These are phyloP conservation scores for Hymenopus coronatus DNA, from an alignment of 2,888 invertebrate genomes.

Conservation along the genomic window DNA sequence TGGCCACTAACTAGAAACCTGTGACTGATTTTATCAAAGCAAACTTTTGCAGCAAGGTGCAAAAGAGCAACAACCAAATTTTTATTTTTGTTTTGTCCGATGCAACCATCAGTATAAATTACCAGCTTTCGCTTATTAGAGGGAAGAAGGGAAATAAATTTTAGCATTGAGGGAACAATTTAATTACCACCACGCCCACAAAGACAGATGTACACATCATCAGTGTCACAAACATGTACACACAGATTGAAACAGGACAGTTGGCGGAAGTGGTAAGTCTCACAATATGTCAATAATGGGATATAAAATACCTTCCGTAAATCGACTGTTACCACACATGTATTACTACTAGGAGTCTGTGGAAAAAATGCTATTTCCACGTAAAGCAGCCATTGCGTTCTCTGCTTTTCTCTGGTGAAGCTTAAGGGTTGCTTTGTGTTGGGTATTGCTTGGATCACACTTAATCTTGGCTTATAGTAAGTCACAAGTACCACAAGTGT, in stretches of 20 bases:
- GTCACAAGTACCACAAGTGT: background rate
- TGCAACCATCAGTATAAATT: background rate
- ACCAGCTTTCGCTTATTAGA: background rate
- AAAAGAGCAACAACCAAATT: background rate
- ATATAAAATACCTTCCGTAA: background rate
- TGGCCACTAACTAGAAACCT: background rate
- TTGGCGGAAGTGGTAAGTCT: background rate
- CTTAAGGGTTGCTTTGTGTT: background rate
- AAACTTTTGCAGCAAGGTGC: background rate
- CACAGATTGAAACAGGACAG: background rate
- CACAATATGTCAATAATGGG: background rate
- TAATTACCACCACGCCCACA: background rate
- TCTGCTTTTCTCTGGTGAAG: background rate
- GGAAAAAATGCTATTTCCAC: background rate
- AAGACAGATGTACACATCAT: background rate
- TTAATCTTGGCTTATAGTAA: background rate
- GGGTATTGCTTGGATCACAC: background rate
- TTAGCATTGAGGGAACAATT: background rate
- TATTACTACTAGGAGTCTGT: background rate
- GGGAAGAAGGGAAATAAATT: background rate
- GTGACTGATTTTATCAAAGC: conserved; percentile 1
- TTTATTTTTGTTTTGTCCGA: background rate
- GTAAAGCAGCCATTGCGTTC: background rate
- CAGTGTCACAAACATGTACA: background rate
- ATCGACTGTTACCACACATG: background rate